phyloP scores from a whole-genome alignment of 2,888 invertebrate genomes.

The Cremastinae sp. region DNA sequence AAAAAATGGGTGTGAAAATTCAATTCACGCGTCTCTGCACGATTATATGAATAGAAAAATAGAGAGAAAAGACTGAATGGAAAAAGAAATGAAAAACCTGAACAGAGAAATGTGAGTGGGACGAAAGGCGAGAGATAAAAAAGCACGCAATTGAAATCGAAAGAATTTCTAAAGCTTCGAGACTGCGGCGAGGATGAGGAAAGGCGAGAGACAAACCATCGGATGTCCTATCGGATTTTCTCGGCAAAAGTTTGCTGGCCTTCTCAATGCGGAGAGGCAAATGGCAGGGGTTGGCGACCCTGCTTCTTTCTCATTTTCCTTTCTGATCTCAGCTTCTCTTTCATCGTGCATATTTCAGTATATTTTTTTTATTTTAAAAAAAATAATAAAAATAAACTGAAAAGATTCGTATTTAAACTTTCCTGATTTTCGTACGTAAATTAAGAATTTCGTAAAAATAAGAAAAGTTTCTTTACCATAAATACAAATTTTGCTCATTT shows the following conservation, averaged over 20 bases:
- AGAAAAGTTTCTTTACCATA: too few species aligned
- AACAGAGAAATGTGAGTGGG: background rate
- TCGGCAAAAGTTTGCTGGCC: conserved; percentile 43
- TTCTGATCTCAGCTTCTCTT: conserved; percentile 11
- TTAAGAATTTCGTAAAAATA: too few species aligned
- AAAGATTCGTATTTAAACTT: too few species aligned
- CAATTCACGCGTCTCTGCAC: conserved; percentile 29
- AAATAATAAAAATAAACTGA: too few species aligned
- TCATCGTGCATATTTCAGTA: conserved; percentile 24
- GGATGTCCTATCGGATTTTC: conserved; percentile 57
- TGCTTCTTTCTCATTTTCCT: conserved; percentile 2
- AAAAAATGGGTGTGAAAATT: conserved; percentile 45
- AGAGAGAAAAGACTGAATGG: background rate
- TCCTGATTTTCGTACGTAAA: too few species aligned
- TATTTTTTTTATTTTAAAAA: conserved; percentile 11
- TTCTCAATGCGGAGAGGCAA: conserved; percentile 29
- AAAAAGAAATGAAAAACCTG: background rate
- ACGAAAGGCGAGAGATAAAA: conserved; percentile 2
- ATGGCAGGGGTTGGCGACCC: conserved; percentile 45
- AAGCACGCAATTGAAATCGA: conserved; percentile 7
- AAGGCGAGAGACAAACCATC: conserved; percentile 43
- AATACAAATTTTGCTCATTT: too few species aligned
- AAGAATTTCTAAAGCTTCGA: conserved; percentile 50
- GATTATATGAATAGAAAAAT: background rate
- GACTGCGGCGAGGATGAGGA: conserved; percentile 20